A percentile compares a stretch with the other conserved stretches of the same genome.
Evolutionary conservation across 2,888 invertebrate genomes (phyloP).

Genomic region (Achlya flavicornis): DNA sequence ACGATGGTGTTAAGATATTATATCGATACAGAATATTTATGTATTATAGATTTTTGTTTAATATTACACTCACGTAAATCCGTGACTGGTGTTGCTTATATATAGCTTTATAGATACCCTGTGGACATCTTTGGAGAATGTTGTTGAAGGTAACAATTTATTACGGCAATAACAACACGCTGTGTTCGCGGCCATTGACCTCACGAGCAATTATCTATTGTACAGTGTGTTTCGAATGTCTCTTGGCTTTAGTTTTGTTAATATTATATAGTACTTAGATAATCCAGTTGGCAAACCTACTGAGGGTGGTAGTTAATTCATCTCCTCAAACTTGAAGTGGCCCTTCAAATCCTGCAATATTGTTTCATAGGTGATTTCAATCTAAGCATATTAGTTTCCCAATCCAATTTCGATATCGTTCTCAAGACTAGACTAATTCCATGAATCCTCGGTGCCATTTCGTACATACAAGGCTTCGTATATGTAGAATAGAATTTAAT

Average conservation of each 20-base stretch:
- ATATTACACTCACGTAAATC: not conserved
- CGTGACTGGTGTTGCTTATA: not conserved
- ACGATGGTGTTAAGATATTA: not conserved
- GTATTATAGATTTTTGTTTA: not conserved
- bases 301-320: not conserved
- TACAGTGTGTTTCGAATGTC: not conserved
- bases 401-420: conserved; percentile 49
- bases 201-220: conserved; percentile 1
- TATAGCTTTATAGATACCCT: not conserved
- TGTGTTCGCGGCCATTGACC: not conserved
- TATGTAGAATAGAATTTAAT: conserved; percentile 32
- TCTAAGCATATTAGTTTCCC: conserved; percentile 28
- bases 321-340: not conserved
- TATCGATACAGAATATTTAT: not conserved
- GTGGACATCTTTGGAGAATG: conserved; percentile 5
- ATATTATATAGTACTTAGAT: too few relatives aligned
- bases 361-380: conserved; percentile 9
- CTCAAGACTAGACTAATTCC: conserved; percentile 33
- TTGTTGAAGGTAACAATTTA: not conserved
- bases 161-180: conserved; percentile 3
- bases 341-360: conserved; percentile 1
- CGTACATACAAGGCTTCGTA: conserved; percentile 42
- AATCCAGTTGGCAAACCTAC: too few relatives aligned
- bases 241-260: not conserved
- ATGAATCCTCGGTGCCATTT: conserved; percentile 46